phyloP scores from a whole-genome alignment of 2,888 invertebrate species.

The Copidosoma aretas region DNA sequence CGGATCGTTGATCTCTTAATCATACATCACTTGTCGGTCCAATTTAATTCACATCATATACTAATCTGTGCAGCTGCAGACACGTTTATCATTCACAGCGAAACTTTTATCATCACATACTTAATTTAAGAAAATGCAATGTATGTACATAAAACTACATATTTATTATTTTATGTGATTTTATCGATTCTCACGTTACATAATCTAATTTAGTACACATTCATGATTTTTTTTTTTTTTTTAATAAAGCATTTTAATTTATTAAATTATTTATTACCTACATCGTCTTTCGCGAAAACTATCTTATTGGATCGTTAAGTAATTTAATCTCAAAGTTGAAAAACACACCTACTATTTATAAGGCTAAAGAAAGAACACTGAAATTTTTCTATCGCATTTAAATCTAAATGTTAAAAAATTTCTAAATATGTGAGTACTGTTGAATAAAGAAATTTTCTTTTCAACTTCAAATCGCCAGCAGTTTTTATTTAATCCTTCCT shows the following conservation, averaged over 20 bases:
- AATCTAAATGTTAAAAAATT: constrained; percentile 28
- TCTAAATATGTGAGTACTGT: constrained; percentile 34
- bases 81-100: constrained; percentile 8
- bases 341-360: neutral
- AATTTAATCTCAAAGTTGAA: neutral
- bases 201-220: constrained; percentile 5
- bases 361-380: neutral
- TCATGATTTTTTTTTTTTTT: constrained; percentile 10
- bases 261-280: too few species aligned
- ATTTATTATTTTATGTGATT: constrained; percentile 23
- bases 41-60: constrained; percentile 4
- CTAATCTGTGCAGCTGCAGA: constrained; percentile 15
- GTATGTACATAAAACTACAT: constrained; percentile 6
- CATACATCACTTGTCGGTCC: constrained; percentile 13
- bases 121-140: too few species aligned
- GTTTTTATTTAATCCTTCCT: neutral
- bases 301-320: too few species aligned
- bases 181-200: constrained; percentile 14
- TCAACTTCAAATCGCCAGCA: neutral
- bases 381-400: constrained; percentile 11
- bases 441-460: constrained; percentile 35
- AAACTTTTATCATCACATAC: constrained; percentile 7
- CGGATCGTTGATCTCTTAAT: neutral
- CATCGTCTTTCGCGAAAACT: too few species aligned
- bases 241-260: neutral